Conservation (phyloP, 1,140 invertebrate genomes). For the Rhopalosiphum padi region DNA sequence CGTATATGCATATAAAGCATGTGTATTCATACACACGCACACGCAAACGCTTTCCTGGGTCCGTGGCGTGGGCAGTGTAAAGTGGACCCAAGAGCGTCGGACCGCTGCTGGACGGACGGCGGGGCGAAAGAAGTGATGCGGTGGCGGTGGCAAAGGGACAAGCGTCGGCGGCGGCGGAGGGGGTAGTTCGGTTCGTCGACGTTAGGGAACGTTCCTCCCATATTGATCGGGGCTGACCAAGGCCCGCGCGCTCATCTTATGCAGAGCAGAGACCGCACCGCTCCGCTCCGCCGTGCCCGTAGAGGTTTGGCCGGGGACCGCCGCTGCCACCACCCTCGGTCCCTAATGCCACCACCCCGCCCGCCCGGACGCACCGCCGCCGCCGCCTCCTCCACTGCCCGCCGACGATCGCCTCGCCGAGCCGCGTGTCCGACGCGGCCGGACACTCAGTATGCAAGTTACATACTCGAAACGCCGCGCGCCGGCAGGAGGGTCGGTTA, state of each 20-base stretch:
- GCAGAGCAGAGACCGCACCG: constrained; percentile 57
- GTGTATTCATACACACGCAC: background rate
- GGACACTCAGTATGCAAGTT: constrained; percentile 58
- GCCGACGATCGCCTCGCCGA: background rate
- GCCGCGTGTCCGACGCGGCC: constrained; percentile 52
- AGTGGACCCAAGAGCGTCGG: constrained; percentile 57
- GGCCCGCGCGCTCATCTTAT: constrained; percentile 58
- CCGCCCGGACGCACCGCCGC: background rate
- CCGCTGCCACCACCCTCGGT: background rate
- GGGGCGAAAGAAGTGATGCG: constrained; percentile 13
- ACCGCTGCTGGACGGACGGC: background rate
- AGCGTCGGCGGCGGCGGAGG: background rate
- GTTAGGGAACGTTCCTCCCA: constrained; percentile 58
- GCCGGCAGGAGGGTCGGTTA: constrained; percentile 41
- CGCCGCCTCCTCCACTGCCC: background rate
- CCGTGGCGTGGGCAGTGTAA: constrained; percentile 50
- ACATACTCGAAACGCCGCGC: constrained; percentile 57
- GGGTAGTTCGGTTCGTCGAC: constrained; percentile 57
- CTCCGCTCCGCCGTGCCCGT: constrained; percentile 20
- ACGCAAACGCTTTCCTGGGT: constrained; percentile 28
- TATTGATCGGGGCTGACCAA: constrained; percentile 58
- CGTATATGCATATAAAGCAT: background rate
- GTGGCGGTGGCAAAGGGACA: constrained; percentile 5
- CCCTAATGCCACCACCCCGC: background rate
- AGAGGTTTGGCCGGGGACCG: constrained; percentile 58